Evolutionary conservation across 2,797 vertebrate species (phyloP).

Genomic region (Trematomus bernacchii): DNA sequence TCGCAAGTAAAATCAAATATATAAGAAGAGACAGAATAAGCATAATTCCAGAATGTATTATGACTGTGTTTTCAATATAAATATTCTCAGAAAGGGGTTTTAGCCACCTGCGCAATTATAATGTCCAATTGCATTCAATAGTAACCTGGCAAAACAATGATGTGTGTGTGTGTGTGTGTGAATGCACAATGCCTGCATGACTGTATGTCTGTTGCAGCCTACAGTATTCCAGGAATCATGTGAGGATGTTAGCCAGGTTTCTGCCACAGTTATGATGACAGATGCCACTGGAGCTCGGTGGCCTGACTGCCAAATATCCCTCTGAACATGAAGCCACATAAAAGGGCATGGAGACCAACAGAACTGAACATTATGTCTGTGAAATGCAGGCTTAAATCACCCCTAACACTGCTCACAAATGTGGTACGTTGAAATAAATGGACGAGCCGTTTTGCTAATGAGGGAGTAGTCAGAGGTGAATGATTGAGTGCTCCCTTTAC

Average conservation of each 20-base stretch:
- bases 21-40: too few species aligned
- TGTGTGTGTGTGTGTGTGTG: background rate
- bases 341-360: constrained; percentile 40
- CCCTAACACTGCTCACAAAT: constrained; percentile 42
- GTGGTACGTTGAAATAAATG: constrained; percentile 58
- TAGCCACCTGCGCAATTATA: background rate
- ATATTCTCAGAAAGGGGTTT: background rate
- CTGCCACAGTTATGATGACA: constrained; percentile 53
- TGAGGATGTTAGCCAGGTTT: constrained; percentile 32
- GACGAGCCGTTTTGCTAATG: constrained; percentile 62
- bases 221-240: constrained; percentile 28
- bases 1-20: too few species aligned
- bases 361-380: constrained; percentile 50
- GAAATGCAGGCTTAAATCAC: constrained; percentile 20
- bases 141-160: constrained; percentile 16
- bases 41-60: background rate
- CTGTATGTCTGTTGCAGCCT: background rate
- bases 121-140: background rate
- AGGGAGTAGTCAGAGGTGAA: constrained; percentile 54
- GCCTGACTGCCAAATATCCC: constrained; percentile 56
- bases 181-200: constrained; percentile 8
- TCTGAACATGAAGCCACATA: constrained; percentile 60
- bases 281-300: constrained; percentile 46
- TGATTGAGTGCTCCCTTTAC: constrained; percentile 51
- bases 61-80: background rate